A percentile compares a stretch with the other conserved stretches of the same genome.
Evolutionary conservation across 2,888 invertebrate genomes (phyloP).

Genomic region (Euphydryas editha): DNA sequence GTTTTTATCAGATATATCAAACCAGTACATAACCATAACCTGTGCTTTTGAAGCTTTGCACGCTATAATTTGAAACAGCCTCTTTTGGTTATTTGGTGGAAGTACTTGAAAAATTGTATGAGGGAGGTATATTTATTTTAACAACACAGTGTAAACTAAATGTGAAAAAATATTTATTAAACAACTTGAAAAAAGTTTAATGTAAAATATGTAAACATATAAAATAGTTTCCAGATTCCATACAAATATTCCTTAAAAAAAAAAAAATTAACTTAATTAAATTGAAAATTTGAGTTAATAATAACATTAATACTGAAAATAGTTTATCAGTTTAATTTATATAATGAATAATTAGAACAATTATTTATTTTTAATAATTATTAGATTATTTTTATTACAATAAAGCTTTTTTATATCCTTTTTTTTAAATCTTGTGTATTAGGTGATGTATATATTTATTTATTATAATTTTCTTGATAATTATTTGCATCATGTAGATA

Average conservation of each 20-base stretch:
- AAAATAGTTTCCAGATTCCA: too few species aligned
- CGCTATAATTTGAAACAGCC: conserved; percentile 80
- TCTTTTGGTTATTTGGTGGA: conserved; percentile 72
- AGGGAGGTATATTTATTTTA: conserved; percentile 30
- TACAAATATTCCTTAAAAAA: too few species aligned
- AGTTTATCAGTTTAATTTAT: too few species aligned
- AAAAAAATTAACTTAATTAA: too few species aligned
- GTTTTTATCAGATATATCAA: conserved; percentile 13
- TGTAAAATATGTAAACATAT: too few species aligned
- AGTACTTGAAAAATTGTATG: conserved; percentile 37
- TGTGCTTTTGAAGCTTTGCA: conserved; percentile 64
- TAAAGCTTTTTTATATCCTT: not conserved
- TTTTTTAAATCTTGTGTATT: not conserved
- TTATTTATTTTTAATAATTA: too few species aligned
- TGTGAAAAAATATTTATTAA: too few species aligned
- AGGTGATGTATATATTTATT: conserved; percentile 7
- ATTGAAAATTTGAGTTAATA: too few species aligned
- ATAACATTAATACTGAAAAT: too few species aligned
- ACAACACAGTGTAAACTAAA: conserved; percentile 1
- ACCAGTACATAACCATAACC: conserved; percentile 40
- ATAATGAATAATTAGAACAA: too few species aligned
- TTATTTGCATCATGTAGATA: conserved; percentile 4
- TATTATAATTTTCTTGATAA: conserved; percentile 3
- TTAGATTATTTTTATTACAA: too few species aligned
- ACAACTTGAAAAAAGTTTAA: too few species aligned